Percentiles rank a stretch among this genome's conserved stretches.
Evolutionary conservation across 92 coral and sea anemone species (phyloP).

Genomic region (Actinernus sp.): DNA sequence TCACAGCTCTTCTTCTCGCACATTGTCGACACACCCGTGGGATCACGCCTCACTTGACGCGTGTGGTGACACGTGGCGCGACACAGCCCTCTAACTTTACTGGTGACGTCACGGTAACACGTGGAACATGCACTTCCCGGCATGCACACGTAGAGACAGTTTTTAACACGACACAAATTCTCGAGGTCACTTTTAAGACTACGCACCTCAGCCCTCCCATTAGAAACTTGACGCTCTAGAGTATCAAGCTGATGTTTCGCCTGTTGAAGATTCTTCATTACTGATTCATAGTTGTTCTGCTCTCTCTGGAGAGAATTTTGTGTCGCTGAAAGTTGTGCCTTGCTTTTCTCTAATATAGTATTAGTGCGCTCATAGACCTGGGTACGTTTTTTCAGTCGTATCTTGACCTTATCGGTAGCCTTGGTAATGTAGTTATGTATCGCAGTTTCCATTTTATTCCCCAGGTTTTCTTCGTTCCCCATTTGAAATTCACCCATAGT

Average conservation of each 20-base stretch:
- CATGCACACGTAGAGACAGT: not conserved
- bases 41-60: not conserved
- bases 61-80: not conserved
- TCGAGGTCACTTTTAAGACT: not conserved
- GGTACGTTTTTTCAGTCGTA: not conserved
- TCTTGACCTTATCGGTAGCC: not conserved
- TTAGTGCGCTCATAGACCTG: not conserved
- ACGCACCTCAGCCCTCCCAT: not conserved
- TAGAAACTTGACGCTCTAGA: not conserved
- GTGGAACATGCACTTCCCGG: not conserved
- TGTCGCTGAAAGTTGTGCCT: not conserved
- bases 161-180: not conserved
- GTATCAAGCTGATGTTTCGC: not conserved
- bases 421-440: not conserved
- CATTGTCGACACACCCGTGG: not conserved
- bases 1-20: not conserved
- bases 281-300: not conserved
- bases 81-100: not conserved
- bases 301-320: not conserved
- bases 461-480: not conserved
- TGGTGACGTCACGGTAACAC: not conserved
- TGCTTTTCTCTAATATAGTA: not conserved
- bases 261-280: too few relatives aligned
- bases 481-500: not conserved
- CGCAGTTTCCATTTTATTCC: not conserved